Evolutionary conservation across 2,113 vertebrate genomes (phyloP), one percentile per base, ranked within the genome.

Genomic region (Lycaon pictus): DNA sequence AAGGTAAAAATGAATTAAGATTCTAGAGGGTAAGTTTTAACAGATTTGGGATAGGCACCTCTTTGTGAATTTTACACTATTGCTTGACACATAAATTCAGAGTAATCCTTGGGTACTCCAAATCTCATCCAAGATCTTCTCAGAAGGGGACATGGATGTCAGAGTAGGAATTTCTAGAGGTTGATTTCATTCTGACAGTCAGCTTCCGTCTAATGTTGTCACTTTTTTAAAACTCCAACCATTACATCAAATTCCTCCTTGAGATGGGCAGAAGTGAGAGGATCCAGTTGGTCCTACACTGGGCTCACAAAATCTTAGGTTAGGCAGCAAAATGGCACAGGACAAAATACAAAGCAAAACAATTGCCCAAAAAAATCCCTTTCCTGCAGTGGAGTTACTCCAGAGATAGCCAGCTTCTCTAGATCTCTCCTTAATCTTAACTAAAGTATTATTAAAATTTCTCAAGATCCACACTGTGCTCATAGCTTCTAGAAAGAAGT

Each of bases 381-480:
- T 56, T 84, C 67, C 15, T 89, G 0, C 11, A 19, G 22, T 56
- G 12, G 37, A 93, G 5, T 65, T 81, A 65, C 15, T 91, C 79
- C 51, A 88, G 43, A 76, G 29, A 25, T 15, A 53, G 29, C 22
- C 9, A 22, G 74, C 15, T 53, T 67, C 35, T 2, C 58, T 7
- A 81, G 20, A 11, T 60, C 10, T 87, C 37, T 10, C n/a, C 6
- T 87, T 84, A 74, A 32, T 80, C 7, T 27, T 60, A 83, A 79
- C 77, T 95, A 87, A 79, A 94, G n/a, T 3, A 35, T 83, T 72
- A 37, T 69, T 74, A 80, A 92, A 37, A 84, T 88, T 77, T 95
- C 60, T 84, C 37, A 84, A 58, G 43, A 48, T 95, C 56, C 19
- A 55, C 5, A 32, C 3, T 55, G 29, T 72, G 1, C 16, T 92